A percentile compares a stretch with the other conserved stretches of the same genome.
These are phyloP conservation scores for Pseudocheirus occidentalis DNA, from an alignment of 2,797 vertebrate species.

Conservation along the genomic window DNA sequence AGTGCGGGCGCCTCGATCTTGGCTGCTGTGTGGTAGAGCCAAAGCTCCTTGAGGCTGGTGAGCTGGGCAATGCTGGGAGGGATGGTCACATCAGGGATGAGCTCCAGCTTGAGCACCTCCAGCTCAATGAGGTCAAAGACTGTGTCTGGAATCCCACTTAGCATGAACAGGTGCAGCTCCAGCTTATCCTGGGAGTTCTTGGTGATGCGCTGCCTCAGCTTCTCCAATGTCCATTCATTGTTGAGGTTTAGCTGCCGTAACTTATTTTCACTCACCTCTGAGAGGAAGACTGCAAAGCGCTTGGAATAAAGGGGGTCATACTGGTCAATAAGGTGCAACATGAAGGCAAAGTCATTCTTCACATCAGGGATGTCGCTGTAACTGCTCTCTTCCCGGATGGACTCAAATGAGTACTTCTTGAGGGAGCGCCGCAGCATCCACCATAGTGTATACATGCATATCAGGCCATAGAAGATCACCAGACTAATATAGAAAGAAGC, in stretches of 20 bases:
- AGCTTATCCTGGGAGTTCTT: constrained; percentile 98
- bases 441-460: constrained; percentile 98
- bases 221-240: constrained; percentile 98
- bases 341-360: constrained; percentile 99
- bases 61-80: constrained; percentile 98
- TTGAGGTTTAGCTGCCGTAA: constrained; percentile 98
- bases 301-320: constrained; percentile 98
- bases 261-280: constrained; percentile 98
- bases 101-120: constrained; percentile 97
- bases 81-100: constrained; percentile 97
- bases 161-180: constrained; percentile 98
- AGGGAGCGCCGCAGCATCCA: constrained; percentile 98
- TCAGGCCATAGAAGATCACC: constrained; percentile 95
- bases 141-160: constrained; percentile 97
- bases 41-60: constrained; percentile 94
- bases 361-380: constrained; percentile 99
- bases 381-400: constrained; percentile 98
- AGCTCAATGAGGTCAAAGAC: constrained; percentile 97
- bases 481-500: constrained; percentile 98
- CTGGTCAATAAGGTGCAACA: constrained; percentile 98
- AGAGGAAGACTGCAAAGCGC: constrained; percentile 97
- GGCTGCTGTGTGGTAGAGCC: constrained; percentile 98
- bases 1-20: constrained; percentile 98
- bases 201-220: constrained; percentile 96
- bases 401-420: constrained; percentile 98